Conservation (phyloP, 2,888 invertebrate genomes). For the Plebejus melissa region DNA sequence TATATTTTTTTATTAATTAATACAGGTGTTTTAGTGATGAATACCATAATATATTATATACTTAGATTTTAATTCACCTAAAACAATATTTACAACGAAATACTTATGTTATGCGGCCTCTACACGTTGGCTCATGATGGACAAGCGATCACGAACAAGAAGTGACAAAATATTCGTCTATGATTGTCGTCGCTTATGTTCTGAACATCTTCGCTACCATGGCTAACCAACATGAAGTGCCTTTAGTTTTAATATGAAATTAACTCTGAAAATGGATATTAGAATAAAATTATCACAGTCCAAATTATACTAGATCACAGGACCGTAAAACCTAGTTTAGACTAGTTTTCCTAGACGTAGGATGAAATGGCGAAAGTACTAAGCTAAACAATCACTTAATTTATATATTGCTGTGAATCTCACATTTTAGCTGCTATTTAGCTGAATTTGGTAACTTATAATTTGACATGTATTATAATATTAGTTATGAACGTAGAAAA, state of each 20-base stretch:
- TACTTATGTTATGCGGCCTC: constrained; percentile 15
- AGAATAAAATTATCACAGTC: constrained; percentile 34
- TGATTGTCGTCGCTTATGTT: not conserved
- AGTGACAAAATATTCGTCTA: not conserved
- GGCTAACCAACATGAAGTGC: not conserved
- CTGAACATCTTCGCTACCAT: not conserved
- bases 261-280: constrained; percentile 27
- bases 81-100: constrained; percentile 61
- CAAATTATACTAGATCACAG: constrained; percentile 31
- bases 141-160: not conserved
- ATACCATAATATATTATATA: not conserved
- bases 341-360: constrained; percentile 4
- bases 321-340: not conserved
- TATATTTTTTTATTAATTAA: not conserved
- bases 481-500: no score
- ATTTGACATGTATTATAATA: no score
- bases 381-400: constrained; percentile 5
- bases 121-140: not conserved
- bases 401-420: constrained; percentile 19
- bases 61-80: constrained; percentile 38
- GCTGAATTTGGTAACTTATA: not conserved
- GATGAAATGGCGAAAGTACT: constrained; percentile 16
- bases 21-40: not conserved
- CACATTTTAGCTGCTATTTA: not conserved
- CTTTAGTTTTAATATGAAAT: constrained; percentile 21